A percentile compares a stretch with the other conserved stretches of the same genome.
Conservation (phyloP, 23 tunicate genomes). For the Oikopleura dioica region DNA sequence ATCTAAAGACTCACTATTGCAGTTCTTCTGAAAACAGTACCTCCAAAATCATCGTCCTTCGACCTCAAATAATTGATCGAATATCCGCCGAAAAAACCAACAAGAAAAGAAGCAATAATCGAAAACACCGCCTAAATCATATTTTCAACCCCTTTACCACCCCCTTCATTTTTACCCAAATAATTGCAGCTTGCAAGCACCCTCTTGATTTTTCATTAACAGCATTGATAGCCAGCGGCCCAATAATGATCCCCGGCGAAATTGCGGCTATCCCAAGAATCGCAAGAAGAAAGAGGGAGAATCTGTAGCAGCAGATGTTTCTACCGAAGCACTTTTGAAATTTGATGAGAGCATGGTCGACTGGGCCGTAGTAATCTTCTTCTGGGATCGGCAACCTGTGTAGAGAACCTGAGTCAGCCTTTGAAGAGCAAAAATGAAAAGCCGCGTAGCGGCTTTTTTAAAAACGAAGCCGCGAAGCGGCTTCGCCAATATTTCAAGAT, state of each 20-base stretch:
- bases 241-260: constrained; percentile 8
- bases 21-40: too few species aligned
- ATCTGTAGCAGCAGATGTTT: not conserved
- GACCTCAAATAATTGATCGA: not conserved
- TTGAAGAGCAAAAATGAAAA: too few species aligned
- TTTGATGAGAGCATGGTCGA: not conserved
- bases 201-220: not conserved
- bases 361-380: constrained; percentile 7
- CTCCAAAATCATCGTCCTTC: not conserved
- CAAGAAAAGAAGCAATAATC: not conserved
- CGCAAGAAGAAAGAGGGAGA: not conserved
- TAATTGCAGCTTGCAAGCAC: not conserved
- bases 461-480: too few species aligned
- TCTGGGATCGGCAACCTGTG: too few species aligned
- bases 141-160: too few species aligned
- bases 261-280: not conserved
- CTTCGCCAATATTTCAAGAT: too few species aligned
- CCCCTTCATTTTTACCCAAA: too few species aligned
- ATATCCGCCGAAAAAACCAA: constrained; percentile 5
- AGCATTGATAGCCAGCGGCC: not conserved
- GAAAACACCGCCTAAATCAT: not conserved
- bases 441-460: too few species aligned
- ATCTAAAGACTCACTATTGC: too few species aligned
- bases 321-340: not conserved
- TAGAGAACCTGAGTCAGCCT: too few species aligned